These are phyloP conservation scores for Caenorhabditis tropicalis DNA, from an alignment of 1,140 invertebrate genomes.

Conservation along the genomic window DNA sequence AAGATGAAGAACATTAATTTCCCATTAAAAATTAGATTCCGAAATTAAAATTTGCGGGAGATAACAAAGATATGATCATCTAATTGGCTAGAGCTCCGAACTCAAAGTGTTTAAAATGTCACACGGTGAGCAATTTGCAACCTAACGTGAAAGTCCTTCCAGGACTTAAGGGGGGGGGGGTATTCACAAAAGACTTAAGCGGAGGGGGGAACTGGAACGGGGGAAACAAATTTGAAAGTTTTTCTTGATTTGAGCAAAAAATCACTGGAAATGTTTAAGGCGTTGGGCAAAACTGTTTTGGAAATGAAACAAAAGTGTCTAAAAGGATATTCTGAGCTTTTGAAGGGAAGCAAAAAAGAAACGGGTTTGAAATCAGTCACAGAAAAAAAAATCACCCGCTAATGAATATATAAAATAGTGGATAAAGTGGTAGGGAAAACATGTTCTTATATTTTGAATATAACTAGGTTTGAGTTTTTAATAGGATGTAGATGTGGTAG, in stretches of 20 bases:
- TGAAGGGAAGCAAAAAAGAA: slow-evolving; percentile 3
- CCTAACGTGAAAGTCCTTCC: background rate
- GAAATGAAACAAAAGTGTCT: background rate
- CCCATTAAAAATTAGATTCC: background rate
- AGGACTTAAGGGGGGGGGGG: background rate
- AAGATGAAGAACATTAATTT: background rate
- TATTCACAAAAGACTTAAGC: background rate
- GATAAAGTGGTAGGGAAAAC: no score
- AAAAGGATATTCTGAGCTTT: background rate
- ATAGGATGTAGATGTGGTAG: background rate
- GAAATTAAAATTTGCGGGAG: background rate
- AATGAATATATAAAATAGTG: no score
- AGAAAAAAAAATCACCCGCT: background rate
- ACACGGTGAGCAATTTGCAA: background rate
- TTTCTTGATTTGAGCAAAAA: slow-evolving; percentile 6
- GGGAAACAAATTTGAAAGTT: background rate
- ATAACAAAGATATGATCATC: background rate
- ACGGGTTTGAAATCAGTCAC: slow-evolving; percentile 12
- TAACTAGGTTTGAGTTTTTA: slow-evolving; percentile 13
- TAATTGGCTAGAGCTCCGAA: background rate
- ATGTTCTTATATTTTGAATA: background rate
- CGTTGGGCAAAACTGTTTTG: background rate
- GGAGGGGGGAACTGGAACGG: no score
- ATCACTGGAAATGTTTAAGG: slow-evolving; percentile 11
- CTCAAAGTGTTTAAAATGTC: background rate